Base-by-base conservation (phyloP, 2,888 invertebrate species). In the Drosophila niveifrons region DNA sequence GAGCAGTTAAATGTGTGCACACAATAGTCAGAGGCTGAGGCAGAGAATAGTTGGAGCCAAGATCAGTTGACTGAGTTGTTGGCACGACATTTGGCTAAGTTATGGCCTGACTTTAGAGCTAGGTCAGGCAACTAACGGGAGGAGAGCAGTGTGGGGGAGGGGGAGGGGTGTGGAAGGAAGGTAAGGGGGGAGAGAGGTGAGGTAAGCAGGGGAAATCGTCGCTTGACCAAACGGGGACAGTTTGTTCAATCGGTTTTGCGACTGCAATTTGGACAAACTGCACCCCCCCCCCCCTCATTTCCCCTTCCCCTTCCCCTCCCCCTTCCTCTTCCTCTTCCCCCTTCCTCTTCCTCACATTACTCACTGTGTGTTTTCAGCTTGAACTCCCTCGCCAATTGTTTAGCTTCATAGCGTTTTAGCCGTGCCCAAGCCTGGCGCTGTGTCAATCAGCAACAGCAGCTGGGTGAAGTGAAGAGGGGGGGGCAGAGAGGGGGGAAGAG, bases 41-140 rank as follows among this genome's bases (percentile, higher is more conserved):
- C 23, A 55, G 6, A 23, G 23, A 23, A 23, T 23, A 6, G 23
- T 6, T 36, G 36, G 63, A 48, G 34, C 28, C 67, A 52, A 56
- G 75, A 69, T 75, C 83, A 55, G 71, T 78, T 75, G 75, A 69
- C 75, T 79, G 23, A 4, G 23, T 23, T 23, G 23, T 23, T 23
- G 72, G 71, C 86, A 82, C 86, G 81, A 82, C 86, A 86, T 82
- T 82, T 82, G 72, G 63, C 75, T 86, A 86, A 83, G 68, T 86
- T 82, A 86, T 86, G 79, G 86, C 67, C 66, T 51, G 74, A 52
- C 59, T 44, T 31, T 4, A 23, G 23, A 23, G 23, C 23, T 23
- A 23, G 23, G 23, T 23, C 23, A 23, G 4, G 41, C 31, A 34
- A 46, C 15, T n/a, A 48, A 63, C 58, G 18, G 10, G 15, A 62